Conservation (phyloP, 2,888 invertebrate species). For the Ochropacha duplaris region DNA sequence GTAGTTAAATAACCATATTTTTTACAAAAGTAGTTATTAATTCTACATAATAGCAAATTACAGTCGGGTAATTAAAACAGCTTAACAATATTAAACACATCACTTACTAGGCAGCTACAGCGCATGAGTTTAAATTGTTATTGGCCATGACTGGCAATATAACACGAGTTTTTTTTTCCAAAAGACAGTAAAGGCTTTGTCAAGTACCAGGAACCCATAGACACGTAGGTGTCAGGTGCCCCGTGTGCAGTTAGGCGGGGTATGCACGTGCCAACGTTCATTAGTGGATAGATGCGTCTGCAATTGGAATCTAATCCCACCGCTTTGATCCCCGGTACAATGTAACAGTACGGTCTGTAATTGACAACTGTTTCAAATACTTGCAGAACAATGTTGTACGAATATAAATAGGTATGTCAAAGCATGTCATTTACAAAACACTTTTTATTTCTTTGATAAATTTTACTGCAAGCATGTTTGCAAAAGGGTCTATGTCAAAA, state of each 20-base stretch:
- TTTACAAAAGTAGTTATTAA: too few species aligned
- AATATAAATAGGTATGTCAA: constrained; percentile 1
- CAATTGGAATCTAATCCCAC: constrained; percentile 70
- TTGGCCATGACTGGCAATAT: too few species aligned
- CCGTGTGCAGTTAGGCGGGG: constrained; percentile 34
- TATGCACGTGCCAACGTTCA: constrained; percentile 59
- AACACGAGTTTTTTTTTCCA: too few species aligned
- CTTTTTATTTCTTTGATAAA: not conserved
- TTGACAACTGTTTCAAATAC: constrained; percentile 55
- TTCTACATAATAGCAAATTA: too few species aligned
- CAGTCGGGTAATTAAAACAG: too few species aligned
- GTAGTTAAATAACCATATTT: too few species aligned
- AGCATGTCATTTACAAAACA: not conserved
- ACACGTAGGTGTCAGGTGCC: constrained; percentile 48
- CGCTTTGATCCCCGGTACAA: constrained; percentile 41
- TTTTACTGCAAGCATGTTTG: too few species aligned
- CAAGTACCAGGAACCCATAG: constrained; percentile 18
- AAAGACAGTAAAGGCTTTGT: not conserved
- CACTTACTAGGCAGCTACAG: too few species aligned
- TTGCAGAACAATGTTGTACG: constrained; percentile 23
- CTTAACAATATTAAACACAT: too few species aligned
- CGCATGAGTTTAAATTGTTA: too few species aligned
- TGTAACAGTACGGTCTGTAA: constrained; percentile 46
- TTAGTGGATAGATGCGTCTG: constrained; percentile 64
- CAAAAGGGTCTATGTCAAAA: too few species aligned